Percentiles rank a stretch among this genome's conserved stretches.
Conservation (phyloP, 1,140 invertebrate species). For the Delia radicum region DNA sequence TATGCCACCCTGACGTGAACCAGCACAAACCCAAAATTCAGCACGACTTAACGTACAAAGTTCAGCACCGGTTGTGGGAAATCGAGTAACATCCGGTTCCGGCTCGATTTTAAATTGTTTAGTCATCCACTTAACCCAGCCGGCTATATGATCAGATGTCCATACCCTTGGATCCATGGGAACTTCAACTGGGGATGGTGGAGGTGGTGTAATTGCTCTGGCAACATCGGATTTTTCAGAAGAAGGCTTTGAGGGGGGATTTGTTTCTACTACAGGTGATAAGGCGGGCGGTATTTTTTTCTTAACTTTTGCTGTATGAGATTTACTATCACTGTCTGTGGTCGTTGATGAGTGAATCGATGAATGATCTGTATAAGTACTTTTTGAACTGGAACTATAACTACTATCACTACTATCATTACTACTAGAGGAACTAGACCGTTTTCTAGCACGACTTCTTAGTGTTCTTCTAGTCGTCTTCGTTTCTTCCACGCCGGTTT, state of each 20-base stretch:
- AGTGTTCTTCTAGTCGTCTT: constrained; percentile 18
- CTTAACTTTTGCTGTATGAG: not conserved
- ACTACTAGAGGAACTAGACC: constrained; percentile 1
- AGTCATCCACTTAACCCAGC: constrained; percentile 68
- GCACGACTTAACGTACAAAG: constrained; percentile 60
- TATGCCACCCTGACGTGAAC: constrained; percentile 54
- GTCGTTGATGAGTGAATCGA: not conserved
- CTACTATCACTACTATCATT: constrained; percentile 26
- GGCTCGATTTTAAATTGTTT: constrained; percentile 63
- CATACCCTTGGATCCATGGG: constrained; percentile 66
- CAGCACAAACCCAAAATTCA: constrained; percentile 58
- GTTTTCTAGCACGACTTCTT: constrained; percentile 29
- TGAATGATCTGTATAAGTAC: not conserved
- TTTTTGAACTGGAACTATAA: constrained; percentile 12
- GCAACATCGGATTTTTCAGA: not conserved
- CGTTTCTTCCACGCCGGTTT: constrained; percentile 38
- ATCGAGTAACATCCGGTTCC: constrained; percentile 57
- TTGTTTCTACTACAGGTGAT: not conserved
- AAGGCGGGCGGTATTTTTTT: not conserved
- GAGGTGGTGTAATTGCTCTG: not conserved
- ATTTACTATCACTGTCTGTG: constrained; percentile 9
- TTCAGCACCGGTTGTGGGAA: constrained; percentile 63
- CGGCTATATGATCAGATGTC: constrained; percentile 62
- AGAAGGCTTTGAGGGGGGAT: not conserved
- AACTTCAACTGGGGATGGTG: constrained; percentile 39